Percentiles rank a stretch among this genome's conserved stretches.
These are phyloP conservation scores for Ooceraea biroi DNA, from an alignment of 1,140 invertebrate genomes.

Conservation along the genomic window DNA sequence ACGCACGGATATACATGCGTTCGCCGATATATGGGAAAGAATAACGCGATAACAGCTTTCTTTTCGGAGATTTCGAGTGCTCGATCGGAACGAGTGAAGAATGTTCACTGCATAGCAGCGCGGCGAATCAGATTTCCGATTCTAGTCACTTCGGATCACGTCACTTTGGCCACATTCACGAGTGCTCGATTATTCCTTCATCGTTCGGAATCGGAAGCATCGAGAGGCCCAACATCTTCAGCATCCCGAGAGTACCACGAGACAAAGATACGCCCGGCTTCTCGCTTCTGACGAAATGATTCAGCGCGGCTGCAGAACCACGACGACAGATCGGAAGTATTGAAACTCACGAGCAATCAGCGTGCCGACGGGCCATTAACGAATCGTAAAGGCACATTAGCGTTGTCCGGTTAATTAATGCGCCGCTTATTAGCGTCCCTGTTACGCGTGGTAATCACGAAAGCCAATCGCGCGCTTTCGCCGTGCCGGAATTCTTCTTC, in stretches of 20 bases:
- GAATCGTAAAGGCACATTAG: conserved; percentile 55
- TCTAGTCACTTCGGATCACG: not conserved
- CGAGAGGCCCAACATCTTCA: too few relatives aligned
- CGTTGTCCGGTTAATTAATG: conserved; percentile 56
- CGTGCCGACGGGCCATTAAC: conserved; percentile 28
- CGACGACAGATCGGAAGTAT: not conserved
- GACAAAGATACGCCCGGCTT: not conserved
- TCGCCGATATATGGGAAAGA: not conserved
- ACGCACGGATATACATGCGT: not conserved
- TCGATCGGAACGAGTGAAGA: not conserved
- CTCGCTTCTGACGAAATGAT: not conserved
- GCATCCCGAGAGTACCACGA: not conserved
- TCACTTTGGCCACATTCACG: not conserved
- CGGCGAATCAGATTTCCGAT: not conserved
- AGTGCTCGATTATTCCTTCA: not conserved
- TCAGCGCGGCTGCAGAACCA: too few relatives aligned
- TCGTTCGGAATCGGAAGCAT: not conserved
- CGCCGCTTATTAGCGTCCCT: conserved; percentile 49
- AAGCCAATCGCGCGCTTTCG: conserved; percentile 47
- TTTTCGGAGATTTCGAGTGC: not conserved
- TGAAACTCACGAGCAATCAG: not conserved
- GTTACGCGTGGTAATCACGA: conserved; percentile 49
- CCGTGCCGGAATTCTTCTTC: conserved; percentile 45
- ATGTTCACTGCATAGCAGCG: not conserved
- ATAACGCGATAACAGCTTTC: not conserved